Evolutionary conservation across 2,888 invertebrate genomes (phyloP).

Genomic region (Schrankia costaestrigalis): DNA sequence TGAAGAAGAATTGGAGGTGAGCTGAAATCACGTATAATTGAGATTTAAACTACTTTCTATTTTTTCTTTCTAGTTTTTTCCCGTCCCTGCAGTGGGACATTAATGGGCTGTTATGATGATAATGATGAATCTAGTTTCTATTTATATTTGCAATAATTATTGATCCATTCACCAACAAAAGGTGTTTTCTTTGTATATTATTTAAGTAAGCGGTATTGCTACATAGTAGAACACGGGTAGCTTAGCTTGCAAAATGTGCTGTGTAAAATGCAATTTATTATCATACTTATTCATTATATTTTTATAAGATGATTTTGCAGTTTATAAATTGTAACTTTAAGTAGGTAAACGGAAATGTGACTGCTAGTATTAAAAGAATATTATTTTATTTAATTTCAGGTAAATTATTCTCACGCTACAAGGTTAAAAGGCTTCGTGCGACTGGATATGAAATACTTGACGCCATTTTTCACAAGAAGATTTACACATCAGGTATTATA

Average conservation of each 20-base stretch:
- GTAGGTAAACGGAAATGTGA: not conserved
- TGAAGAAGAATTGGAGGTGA: constrained; percentile 94
- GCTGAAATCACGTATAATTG: constrained; percentile 8
- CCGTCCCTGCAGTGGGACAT: not conserved
- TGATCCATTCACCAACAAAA: no score
- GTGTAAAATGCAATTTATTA: no score
- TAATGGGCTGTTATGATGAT: no score
- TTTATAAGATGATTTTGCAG: no score
- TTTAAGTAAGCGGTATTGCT: no score
- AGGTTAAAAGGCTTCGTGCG: constrained; percentile 93
- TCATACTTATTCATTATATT: no score
- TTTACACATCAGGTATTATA: constrained; percentile 92
- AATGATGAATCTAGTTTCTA: no score
- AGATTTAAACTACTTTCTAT: not conserved
- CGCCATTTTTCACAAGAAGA: constrained; percentile 96
- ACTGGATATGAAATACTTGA: constrained; percentile 95
- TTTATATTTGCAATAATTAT: no score
- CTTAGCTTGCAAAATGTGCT: no score
- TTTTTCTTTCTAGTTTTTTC: not conserved
- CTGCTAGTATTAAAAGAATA: not conserved
- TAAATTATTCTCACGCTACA: constrained; percentile 87
- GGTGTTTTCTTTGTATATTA: no score
- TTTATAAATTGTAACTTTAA: no score
- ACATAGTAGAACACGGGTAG: no score
- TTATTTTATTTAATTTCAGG: constrained; percentile 45